Conservation (phyloP, 2,888 invertebrate genomes). For the Pristionchus maxplancki region DNA sequence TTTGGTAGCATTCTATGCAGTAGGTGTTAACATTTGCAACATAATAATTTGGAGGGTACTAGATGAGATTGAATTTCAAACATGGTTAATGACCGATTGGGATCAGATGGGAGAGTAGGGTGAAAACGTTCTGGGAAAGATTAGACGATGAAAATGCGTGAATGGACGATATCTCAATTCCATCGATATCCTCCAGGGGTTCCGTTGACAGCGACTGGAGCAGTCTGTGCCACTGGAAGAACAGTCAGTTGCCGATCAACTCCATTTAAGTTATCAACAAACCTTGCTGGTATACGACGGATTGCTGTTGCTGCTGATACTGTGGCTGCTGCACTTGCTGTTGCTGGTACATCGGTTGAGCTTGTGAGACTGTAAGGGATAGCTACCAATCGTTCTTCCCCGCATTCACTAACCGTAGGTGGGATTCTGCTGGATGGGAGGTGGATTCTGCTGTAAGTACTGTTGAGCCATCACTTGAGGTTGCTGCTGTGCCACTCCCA, state of each 20-base stretch:
- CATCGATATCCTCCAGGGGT: constrained; percentile 39
- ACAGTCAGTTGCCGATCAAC: too few relatives aligned
- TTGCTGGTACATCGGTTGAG: constrained; percentile 14
- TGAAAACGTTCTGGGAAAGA: background rate
- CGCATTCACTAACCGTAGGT: background rate
- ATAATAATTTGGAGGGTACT: background rate
- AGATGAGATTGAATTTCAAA: constrained; percentile 6
- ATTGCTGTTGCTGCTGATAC: constrained; percentile 23
- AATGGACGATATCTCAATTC: background rate
- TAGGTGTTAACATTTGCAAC: background rate
- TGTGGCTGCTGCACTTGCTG: constrained; percentile 23
- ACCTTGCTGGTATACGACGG: background rate
- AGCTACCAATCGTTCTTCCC: background rate
- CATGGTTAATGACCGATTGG: background rate
- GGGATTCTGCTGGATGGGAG: background rate
- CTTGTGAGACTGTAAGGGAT: background rate
- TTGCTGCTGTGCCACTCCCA: constrained; percentile 8
- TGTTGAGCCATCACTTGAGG: background rate
- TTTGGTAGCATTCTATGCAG: background rate
- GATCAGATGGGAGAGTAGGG: background rate
- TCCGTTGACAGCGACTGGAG: background rate
- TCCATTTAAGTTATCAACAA: too few relatives aligned
- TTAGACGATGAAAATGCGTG: background rate
- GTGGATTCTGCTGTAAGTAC: background rate
- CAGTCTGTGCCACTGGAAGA: background rate